A percentile compares a stretch with the other conserved stretches of the same genome.
Conservation (phyloP, 1,140 invertebrate species). For the Drosophila kohkoa region DNA sequence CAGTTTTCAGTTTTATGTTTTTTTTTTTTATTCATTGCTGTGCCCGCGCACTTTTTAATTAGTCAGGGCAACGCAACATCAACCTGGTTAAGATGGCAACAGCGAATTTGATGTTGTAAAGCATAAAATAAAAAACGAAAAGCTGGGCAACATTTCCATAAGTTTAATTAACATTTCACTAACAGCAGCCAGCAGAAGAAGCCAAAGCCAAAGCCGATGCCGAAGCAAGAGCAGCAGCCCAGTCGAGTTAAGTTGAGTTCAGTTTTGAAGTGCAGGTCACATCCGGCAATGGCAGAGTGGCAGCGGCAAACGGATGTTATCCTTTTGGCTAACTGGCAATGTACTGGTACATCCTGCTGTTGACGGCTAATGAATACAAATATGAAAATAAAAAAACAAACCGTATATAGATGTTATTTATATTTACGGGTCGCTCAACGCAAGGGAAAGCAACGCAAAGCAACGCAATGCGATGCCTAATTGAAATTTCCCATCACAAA, state of each 20-base stretch:
- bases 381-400: constrained; percentile 39
- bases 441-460: background rate
- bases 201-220: no score
- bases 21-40: constrained; percentile 23
- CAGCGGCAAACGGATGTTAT: constrained; percentile 40
- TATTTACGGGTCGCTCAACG: constrained; percentile 3
- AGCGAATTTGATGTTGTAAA: constrained; percentile 25
- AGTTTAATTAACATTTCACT: constrained; percentile 74
- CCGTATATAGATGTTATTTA: constrained; percentile 10
- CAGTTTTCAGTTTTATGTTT: constrained; percentile 28
- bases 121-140: constrained; percentile 15
- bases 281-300: constrained; percentile 54
- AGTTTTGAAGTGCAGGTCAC: constrained; percentile 67
- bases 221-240: constrained; percentile 8
- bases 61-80: constrained; percentile 37
- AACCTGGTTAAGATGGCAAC: constrained; percentile 19
- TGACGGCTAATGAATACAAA: constrained; percentile 74
- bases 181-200: constrained; percentile 5
- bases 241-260: constrained; percentile 6
- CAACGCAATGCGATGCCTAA: constrained; percentile 49
- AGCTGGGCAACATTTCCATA: constrained; percentile 61
- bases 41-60: constrained; percentile 67
- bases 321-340: constrained; percentile 13
- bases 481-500: constrained; percentile 63
- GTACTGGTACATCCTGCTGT: constrained; percentile 7